phyloP scores from a whole-genome alignment of 2,113 vertebrate species.

The crab-eating macaque (Macaca fascicularis) region T2T-MFA8v1.1 NC_088395.1:2906501-2907000 shows the following conservation, averaged over 20 bases:
- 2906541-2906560: not conserved
- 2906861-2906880: not conserved
- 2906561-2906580: not conserved
- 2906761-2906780: no score
- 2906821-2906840: no score
- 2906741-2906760: not conserved
- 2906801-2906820: rapidly evolving
- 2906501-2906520: not conserved
- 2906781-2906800: not conserved
- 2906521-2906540: not conserved
- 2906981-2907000: not conserved
- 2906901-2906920: not conserved
- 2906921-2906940: rapidly evolving
- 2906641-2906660: rapidly evolving
- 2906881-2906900: not conserved
- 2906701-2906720: not conserved
- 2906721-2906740: not conserved
- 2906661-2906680: not conserved
- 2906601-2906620: not conserved
- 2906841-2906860: rapidly evolving
- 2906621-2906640: not conserved
- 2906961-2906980: rapidly evolving
- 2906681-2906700: rapidly evolving
- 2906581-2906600: rapidly evolving
- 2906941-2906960: rapidly evolving